A percentile compares a stretch with the other conserved stretches of the same genome.
phyloP scores from a whole-genome alignment of 2,888 invertebrate species.

The Drosophila merina region DNA sequence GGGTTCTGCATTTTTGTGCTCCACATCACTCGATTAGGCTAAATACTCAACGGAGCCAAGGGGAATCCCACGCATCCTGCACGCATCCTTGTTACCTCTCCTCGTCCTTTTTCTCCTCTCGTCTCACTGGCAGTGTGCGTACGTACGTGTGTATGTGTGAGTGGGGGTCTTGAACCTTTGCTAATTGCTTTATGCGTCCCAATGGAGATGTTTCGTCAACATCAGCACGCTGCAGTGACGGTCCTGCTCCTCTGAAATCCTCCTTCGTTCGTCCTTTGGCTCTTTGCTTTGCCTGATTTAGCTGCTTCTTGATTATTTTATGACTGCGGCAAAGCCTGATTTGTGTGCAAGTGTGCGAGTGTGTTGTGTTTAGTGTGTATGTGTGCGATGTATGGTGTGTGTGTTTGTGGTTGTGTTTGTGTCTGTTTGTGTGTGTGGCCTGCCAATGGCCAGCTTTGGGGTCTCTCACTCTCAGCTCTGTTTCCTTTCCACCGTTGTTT shows the following conservation, averaged over 20 bases:
- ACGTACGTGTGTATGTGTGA: conserved; percentile 13
- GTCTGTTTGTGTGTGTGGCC: conserved; percentile 38
- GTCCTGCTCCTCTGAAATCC: conserved; percentile 9
- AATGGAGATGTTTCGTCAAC: conserved; percentile 76
- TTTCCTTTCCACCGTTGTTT: conserved; percentile 22
- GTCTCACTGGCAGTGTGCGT: conserved; percentile 31
- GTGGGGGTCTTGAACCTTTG: conserved; percentile 59
- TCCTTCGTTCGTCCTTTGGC: conserved; percentile 16
- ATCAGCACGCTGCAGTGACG: conserved; percentile 55
- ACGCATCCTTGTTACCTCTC: neutral
- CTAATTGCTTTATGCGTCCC: conserved; percentile 77
- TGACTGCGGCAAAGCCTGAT: conserved; percentile 72
- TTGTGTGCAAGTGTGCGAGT: conserved; percentile 30
- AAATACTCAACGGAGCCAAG: conserved; percentile 54
- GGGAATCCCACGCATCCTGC: conserved; percentile 44
- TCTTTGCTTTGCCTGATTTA: conserved; percentile 34
- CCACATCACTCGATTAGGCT: conserved; percentile 58
- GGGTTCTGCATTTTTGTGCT: conserved; percentile 41
- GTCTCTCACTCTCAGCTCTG: conserved; percentile 55
- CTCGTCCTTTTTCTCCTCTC: conserved; percentile 23
- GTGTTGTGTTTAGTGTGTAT: conserved; percentile 20
- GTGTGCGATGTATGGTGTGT: conserved; percentile 2
- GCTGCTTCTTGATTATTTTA: conserved; percentile 74
- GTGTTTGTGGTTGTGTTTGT: conserved; percentile 13
- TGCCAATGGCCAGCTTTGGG: conserved; percentile 68